Evolutionary conservation across 2,888 invertebrate genomes (phyloP).

Genomic region (Melieria omissa): DNA sequence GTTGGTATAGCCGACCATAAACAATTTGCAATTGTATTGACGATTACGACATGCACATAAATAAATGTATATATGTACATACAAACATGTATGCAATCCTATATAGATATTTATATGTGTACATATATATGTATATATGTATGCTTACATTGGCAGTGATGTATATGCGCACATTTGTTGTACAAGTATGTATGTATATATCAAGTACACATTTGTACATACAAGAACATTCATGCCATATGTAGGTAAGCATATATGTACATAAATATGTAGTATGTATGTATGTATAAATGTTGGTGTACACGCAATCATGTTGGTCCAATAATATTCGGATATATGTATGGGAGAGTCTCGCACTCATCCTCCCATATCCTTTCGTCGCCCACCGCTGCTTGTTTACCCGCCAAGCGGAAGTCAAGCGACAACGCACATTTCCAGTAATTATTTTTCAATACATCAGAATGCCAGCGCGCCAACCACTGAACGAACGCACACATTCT

Average conservation of each 20-base stretch:
- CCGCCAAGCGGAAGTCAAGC: constrained; percentile 38
- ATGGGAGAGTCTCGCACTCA: background rate
- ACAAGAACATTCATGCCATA: background rate
- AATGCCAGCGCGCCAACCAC: constrained; percentile 39
- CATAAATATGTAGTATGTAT: background rate
- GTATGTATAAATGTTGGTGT: background rate
- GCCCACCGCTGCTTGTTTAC: background rate
- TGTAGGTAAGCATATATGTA: background rate
- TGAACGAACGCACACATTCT: constrained; percentile 35
- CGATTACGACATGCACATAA: too few species aligned
- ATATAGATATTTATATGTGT: too few species aligned
- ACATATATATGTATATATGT: background rate
- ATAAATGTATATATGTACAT: too few species aligned
- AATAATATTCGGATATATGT: background rate
- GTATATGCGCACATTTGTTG: constrained; percentile 5
- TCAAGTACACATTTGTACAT: too few species aligned
- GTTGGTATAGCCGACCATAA: too few species aligned
- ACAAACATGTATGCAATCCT: too few species aligned
- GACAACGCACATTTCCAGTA: constrained; percentile 64
- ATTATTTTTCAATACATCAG: constrained; percentile 63
- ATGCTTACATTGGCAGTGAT: background rate
- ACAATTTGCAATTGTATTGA: too few species aligned
- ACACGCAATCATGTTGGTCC: background rate
- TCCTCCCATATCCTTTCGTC: background rate
- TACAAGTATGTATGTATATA: background rate